Evolutionary conservation across 1,140 invertebrate genomes (phyloP), one percentile per base, ranked within the genome.

Genomic region (Alviniconcha marisindica): DNA sequence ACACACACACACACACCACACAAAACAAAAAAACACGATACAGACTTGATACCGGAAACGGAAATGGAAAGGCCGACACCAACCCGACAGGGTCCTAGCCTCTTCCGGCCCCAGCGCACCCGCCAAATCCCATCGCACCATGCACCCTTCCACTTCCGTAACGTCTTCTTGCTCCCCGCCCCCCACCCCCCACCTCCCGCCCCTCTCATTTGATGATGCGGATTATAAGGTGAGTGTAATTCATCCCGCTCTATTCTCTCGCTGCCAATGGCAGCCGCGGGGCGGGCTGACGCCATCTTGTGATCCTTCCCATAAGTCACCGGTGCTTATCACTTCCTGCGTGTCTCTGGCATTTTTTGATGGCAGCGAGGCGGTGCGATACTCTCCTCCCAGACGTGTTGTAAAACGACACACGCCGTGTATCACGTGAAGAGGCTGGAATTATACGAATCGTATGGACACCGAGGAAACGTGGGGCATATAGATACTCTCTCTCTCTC

Each of bases 231-330:
- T 60, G 54, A n/a, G 54, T 24, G 54, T 60, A 60, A 3, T 60
- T 60, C 54, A 60, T 60, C 54, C 54, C 21, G 7, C 48, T 10
- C 48, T 51, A 51, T 51, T 15, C 21, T 56, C 2, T 21, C 18
- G 54, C 21, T 60, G 54, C 21, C 7, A 60, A 5, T n/a, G 28
- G 56, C 14, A 18, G 28, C 21, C n/a, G 21, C 21, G 63, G 63
- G 63, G 31, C 63, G 63, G 12, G 36, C 63, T 66, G 63, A 66
- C 63, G 63, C 63, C 63, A 66, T 66, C 63, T 66, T 66, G 63
- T 66, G 63, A 66, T 66, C 63, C 63, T 66, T 66, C 63, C 63
- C 63, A 66, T 66, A 66, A 66, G 63, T 66, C 63, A 66, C 28
- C 63, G 63, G 12, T 7, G 28, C 63, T 66, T 66, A 66, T 66